These are phyloP conservation scores for Siderastrea siderea DNA, from an alignment of 92 coral and sea anemone species.

Conservation along the genomic window DNA sequence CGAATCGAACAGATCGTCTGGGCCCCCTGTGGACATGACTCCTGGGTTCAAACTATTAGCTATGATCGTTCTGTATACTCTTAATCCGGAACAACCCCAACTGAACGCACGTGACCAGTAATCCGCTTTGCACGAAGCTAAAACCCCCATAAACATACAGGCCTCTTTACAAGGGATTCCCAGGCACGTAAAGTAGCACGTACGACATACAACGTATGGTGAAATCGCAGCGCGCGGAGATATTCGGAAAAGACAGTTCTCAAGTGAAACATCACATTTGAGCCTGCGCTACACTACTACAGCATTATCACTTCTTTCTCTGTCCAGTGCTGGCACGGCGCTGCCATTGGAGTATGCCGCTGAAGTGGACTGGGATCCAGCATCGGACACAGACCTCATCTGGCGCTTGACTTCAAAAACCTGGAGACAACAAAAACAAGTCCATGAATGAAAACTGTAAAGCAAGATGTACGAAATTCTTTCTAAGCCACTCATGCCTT, in stretches of 20 bases:
- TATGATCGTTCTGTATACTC: no score
- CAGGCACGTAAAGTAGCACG: no score
- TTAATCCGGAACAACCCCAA: no score
- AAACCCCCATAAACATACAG: no score
- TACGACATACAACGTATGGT: neutral
- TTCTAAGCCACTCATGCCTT: neutral
- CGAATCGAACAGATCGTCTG: no score
- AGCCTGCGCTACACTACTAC: constrained; percentile 49
- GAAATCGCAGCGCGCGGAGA: neutral
- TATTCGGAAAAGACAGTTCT: neutral
- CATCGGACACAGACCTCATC: constrained; percentile 66
- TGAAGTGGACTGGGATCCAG: constrained; percentile 75
- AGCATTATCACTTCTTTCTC: constrained; percentile 46
- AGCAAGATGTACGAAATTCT: neutral
- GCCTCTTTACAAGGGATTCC: no score
- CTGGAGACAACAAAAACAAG: constrained; percentile 10
- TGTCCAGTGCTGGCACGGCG: constrained; percentile 54
- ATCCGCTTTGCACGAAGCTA: no score
- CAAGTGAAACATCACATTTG: neutral
- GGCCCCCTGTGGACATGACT: no score
- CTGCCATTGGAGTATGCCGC: constrained; percentile 76
- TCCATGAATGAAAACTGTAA: neutral
- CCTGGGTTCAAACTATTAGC: no score
- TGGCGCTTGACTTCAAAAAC: constrained; percentile 84
- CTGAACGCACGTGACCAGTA: no score